Conservation (phyloP, 2,888 invertebrate species). For the Macrophya alboannulata region DNA sequence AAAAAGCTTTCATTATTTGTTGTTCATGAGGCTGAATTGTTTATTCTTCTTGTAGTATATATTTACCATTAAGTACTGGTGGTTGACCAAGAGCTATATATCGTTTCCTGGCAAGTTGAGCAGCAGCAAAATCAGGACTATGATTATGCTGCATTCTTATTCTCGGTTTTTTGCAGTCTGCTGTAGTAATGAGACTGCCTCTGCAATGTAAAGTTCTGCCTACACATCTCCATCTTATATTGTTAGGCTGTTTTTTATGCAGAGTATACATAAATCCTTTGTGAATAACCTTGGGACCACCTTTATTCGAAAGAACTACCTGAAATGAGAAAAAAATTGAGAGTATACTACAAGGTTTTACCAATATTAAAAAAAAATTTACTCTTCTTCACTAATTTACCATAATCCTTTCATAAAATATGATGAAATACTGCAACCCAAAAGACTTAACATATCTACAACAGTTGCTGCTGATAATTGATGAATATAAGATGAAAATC, state of each 20-base stretch:
- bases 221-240: constrained; percentile 81
- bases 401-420: background rate
- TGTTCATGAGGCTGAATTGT: background rate
- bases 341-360: background rate
- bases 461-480: background rate
- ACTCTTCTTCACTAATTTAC: background rate
- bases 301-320: constrained; percentile 80
- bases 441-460: background rate
- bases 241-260: constrained; percentile 79
- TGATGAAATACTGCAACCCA: background rate
- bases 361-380: background rate
- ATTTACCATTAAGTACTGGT: constrained; percentile 64
- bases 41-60: background rate
- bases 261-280: constrained; percentile 81
- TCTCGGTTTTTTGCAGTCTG: constrained; percentile 75
- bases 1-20: background rate
- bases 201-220: constrained; percentile 79
- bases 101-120: constrained; percentile 77
- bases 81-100: constrained; percentile 71
- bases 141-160: constrained; percentile 80
- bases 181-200: constrained; percentile 79
- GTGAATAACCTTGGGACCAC: constrained; percentile 80
- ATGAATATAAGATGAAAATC: background rate
- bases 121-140: constrained; percentile 78
- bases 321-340: constrained; percentile 62